Evolutionary conservation across 92 coral and sea anemone species (phyloP), one percentile per base, ranked within the genome.

Genomic region (Zoanthus solanderi): DNA sequence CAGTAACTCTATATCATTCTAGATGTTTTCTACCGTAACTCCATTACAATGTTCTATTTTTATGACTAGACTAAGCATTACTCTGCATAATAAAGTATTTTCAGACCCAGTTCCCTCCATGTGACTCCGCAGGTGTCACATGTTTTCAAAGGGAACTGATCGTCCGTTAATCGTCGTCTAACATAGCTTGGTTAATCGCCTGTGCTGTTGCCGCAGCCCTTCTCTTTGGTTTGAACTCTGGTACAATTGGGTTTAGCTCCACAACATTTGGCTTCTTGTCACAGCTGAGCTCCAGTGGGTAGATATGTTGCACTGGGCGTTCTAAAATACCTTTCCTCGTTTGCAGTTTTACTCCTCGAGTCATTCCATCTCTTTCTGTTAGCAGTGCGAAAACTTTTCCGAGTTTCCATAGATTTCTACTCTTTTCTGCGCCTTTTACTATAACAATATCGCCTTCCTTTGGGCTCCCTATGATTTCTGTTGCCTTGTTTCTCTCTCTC

Each of bases 271-370:
- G 72, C 23, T 58, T 58, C 66, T 58, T 58, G 60, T 67, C 60
- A 34, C 75, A 83, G 61, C 47, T 23, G 3, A 84, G 78, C 32
- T 84, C 88, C 42, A 84, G 50, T 30, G 88, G 88, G 88, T 63
- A 71, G 78, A 84, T 74, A 63, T 84, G 88, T 71, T 84, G 88
- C 9, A 68, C 54, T 46, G 88, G 78, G 15, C 79, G 46, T 61
- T 84, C 88, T 46, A 84, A 18, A 46, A 61, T 71, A 3, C 79
- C 78, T 74, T 84, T 84, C 67, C 67, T 66, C 1, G 87, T 83
- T 28, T 69, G 61, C 50, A 83, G 30, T 71, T 83, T 69, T 65
- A 75, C 66, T 69, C 72, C 87, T 4, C 79, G 50, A 18, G 79
- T 50, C 34, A 76, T 63, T 50, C 78, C 78, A 61, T 71, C 78